Evolutionary conservation across 2,888 invertebrate species (phyloP).

Genomic region (Uloborus plumipes): DNA sequence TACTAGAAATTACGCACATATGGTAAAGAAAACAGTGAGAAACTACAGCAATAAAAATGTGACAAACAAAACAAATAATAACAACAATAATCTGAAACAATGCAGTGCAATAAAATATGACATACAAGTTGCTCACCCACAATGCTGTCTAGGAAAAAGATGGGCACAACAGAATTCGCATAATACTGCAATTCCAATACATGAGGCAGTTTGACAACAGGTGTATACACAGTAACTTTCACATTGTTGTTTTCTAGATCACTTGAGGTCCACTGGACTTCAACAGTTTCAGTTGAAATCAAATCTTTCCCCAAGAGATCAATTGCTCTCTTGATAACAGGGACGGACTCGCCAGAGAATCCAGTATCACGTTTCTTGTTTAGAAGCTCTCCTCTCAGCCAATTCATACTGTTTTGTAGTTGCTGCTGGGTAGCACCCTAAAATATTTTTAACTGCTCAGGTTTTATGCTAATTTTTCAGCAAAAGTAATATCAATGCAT

Average conservation of each 20-base stretch:
- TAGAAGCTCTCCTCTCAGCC: conserved; percentile 73
- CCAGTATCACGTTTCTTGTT: conserved; percentile 80
- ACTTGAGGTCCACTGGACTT: conserved; percentile 70
- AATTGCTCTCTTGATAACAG: conserved; percentile 83
- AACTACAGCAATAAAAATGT: no score
- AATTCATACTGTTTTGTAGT: conserved; percentile 78
- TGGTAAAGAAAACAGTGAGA: no score
- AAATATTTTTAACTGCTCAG: not conserved
- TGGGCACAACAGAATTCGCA: conserved; percentile 83
- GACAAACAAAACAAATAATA: no score
- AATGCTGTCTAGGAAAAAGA: conserved; percentile 86
- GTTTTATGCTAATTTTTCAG: not conserved
- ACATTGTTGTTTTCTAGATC: conserved; percentile 68
- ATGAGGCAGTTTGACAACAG: conserved; percentile 81
- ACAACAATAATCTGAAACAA: not conserved
- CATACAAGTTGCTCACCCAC: conserved; percentile 76
- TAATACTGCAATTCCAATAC: conserved; percentile 92
- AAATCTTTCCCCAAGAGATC: conserved; percentile 83
- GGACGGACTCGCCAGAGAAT: conserved; percentile 81
- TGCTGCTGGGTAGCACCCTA: conserved; percentile 78
- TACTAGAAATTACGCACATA: no score
- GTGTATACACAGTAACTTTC: conserved; percentile 75
- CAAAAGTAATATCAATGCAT: no score
- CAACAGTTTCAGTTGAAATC: conserved; percentile 76
- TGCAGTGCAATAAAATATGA: not conserved